These are phyloP conservation scores for Pedetes capensis DNA, from an alignment of 2,113 vertebrate genomes.

Conservation along the genomic window DNA sequence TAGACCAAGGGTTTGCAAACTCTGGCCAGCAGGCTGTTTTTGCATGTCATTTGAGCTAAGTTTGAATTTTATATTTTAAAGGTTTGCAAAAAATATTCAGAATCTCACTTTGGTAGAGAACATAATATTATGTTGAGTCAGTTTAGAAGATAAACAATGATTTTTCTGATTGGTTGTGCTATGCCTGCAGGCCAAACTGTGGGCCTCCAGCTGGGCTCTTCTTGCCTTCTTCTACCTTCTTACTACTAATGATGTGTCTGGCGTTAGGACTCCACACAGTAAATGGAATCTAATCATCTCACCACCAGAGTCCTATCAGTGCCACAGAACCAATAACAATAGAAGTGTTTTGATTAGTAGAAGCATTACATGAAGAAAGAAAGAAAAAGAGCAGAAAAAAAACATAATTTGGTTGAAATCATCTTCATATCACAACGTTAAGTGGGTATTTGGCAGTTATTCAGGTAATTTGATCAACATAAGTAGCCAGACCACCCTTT, in stretches of 20 bases:
- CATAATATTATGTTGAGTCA: background rate
- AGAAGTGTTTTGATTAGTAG: background rate
- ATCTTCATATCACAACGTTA: background rate
- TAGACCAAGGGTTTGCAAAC: background rate
- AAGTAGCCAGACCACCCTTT: background rate
- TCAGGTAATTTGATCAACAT: conserved; percentile 7
- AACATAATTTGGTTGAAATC: background rate
- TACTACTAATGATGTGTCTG: background rate
- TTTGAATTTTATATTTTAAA: conserved; percentile 5
- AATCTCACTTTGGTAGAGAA: background rate
- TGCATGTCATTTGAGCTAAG: background rate
- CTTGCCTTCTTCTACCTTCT: background rate
- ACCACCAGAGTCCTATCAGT: background rate
- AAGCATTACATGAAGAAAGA: background rate
- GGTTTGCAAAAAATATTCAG: background rate
- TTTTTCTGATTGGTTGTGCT: background rate
- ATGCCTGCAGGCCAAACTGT: background rate
- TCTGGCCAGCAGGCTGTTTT: background rate
- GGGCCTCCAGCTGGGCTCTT: background rate
- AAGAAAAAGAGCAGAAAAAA: background rate
- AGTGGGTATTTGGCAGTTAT: conserved; percentile 31
- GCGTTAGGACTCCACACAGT: background rate
- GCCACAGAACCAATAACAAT: background rate
- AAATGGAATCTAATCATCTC: background rate
- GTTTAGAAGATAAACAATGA: background rate